phyloP scores from a whole-genome alignment of 2,113 vertebrate species.

The Podarcis muralis region DNA sequence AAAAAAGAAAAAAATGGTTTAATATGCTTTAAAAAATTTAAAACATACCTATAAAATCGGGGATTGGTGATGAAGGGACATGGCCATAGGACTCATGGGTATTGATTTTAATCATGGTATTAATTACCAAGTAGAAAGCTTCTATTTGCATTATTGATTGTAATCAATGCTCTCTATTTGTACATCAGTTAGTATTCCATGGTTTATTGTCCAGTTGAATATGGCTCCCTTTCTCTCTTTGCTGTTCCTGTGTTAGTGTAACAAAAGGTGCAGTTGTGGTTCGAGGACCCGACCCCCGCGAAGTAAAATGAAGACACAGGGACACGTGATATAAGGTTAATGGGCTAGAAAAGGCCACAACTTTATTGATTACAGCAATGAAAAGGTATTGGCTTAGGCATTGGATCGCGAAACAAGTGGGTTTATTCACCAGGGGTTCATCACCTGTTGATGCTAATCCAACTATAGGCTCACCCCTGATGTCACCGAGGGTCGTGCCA shows the following conservation, averaged over 20 bases:
- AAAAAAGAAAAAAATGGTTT: not conserved
- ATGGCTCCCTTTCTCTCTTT: not conserved
- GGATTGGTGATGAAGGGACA: not conserved
- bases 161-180: not conserved
- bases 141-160: conserved; percentile 18
- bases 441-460: too few species aligned
- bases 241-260: not conserved
- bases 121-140: not conserved
- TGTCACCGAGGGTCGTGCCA: too few species aligned
- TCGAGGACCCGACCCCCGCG: too few species aligned
- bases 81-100: not conserved
- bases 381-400: too few species aligned
- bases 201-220: not conserved
- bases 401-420: too few species aligned
- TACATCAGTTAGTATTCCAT: not conserved
- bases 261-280: not conserved
- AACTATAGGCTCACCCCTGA: too few species aligned
- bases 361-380: too few species aligned
- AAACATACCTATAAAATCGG: not conserved
- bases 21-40: not conserved
- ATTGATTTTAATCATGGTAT: conserved; percentile 8
- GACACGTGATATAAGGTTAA: too few species aligned
- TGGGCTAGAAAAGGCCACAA: too few species aligned
- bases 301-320: too few species aligned
- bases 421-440: too few species aligned